phyloP scores from a whole-genome alignment of 2,113 vertebrate species.

The Peromyscus leucopus region DNA sequence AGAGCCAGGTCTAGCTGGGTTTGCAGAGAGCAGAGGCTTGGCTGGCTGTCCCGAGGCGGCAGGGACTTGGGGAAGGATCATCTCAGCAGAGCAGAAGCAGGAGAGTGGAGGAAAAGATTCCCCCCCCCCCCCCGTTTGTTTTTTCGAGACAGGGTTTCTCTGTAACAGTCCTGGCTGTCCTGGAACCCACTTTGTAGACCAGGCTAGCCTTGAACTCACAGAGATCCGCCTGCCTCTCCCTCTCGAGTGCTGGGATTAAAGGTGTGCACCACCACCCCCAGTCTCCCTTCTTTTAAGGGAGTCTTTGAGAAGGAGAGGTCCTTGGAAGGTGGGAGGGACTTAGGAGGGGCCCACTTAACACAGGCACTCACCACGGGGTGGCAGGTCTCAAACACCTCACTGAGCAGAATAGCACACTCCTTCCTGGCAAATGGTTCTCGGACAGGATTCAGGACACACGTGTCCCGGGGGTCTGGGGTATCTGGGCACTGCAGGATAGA shows the following conservation, averaged over 20 bases:
- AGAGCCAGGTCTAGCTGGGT: background rate
- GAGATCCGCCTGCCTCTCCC: too few relatives aligned
- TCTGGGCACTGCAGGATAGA: constrained; percentile 92
- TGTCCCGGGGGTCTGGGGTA: constrained; percentile 94
- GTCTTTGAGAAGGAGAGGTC: background rate
- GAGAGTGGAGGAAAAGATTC: background rate
- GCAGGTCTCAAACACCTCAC: constrained; percentile 96
- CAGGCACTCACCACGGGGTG: constrained; percentile 98
- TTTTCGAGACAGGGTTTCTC: too few relatives aligned
- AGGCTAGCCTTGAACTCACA: too few relatives aligned
- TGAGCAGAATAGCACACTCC: constrained; percentile 93
- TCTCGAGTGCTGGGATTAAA: too few relatives aligned
- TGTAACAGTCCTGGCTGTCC: too few relatives aligned
- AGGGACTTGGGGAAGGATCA: background rate
- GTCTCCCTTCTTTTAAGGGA: background rate
- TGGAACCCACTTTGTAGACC: too few relatives aligned
- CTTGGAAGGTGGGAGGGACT: background rate
- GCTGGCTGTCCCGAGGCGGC: background rate
- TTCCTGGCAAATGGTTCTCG: constrained; percentile 96
- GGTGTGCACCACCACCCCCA: too few relatives aligned
- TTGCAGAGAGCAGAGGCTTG: background rate
- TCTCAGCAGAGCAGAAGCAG: background rate
- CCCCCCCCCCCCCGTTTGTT: rapidly evolving
- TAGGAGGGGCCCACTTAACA: constrained; percentile 90
- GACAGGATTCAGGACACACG: constrained; percentile 94